These are phyloP conservation scores for Theretra japonica DNA, from an alignment of 2,888 invertebrate genomes.

Conservation along the genomic window DNA sequence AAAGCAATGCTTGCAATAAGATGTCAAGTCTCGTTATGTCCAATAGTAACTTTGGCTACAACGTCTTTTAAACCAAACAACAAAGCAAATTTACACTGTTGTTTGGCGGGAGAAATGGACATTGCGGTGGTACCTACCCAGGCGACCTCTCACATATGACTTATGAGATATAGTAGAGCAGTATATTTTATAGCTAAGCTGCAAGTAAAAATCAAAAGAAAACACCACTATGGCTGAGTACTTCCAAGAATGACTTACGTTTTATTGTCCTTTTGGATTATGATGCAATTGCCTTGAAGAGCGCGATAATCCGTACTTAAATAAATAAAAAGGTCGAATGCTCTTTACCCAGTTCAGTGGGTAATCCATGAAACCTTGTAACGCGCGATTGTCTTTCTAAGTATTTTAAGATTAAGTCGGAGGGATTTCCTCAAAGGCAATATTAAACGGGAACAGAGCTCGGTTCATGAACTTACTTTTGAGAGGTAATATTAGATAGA, in stretches of 20 bases:
- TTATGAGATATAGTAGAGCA: no score
- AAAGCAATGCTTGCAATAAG: no score
- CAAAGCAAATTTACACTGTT: no score
- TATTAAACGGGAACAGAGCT: slow-evolving; percentile 18
- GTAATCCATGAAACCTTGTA: slow-evolving; percentile 17
- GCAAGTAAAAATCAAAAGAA: neutral
- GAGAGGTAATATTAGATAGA: neutral
- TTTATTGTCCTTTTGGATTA: neutral
- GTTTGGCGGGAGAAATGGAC: no score
- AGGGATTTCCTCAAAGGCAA: slow-evolving; percentile 6
- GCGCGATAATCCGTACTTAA: neutral
- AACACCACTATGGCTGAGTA: neutral
- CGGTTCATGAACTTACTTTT: neutral
- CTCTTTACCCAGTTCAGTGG: slow-evolving; percentile 4
- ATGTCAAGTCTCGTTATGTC: no score
- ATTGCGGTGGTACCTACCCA: no score
- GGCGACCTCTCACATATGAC: no score
- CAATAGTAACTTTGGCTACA: no score
- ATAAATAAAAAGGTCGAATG: slow-evolving; percentile 4
- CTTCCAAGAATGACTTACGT: neutral
- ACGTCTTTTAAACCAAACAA: no score
- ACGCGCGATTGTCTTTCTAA: neutral
- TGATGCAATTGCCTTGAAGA: slow-evolving; percentile 7
- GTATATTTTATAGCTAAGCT: neutral
- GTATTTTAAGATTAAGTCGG: slow-evolving; percentile 5